Evolutionary conservation across 2,888 invertebrate genomes (phyloP).

Genomic region (Itoplectis maculator): DNA sequence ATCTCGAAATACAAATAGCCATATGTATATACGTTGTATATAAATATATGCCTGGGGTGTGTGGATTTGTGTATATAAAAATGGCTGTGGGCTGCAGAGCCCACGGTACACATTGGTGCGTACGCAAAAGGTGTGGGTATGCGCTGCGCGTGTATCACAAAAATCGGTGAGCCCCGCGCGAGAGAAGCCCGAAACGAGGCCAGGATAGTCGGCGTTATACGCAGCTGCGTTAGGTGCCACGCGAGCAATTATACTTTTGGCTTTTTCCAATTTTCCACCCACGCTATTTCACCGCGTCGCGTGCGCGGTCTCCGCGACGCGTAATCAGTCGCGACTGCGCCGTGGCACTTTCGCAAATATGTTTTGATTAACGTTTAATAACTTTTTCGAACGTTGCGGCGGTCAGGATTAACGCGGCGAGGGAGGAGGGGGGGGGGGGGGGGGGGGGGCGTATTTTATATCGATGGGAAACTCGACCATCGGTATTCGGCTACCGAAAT

Average conservation of each 20-base stretch:
- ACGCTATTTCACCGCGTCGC: constrained; percentile 36
- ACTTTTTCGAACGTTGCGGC: too few species aligned
- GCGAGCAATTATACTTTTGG: constrained; percentile 67
- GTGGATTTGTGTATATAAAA: constrained; percentile 41
- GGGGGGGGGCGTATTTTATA: too few species aligned
- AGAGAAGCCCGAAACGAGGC: constrained; percentile 51
- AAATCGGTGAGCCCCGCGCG: background rate
- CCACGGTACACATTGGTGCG: constrained; percentile 17
- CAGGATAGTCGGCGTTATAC: constrained; percentile 42
- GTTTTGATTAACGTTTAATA: too few species aligned
- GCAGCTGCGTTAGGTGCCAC: constrained; percentile 67
- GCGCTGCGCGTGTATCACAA: background rate
- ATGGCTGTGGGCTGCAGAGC: constrained; percentile 31
- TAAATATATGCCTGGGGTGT: constrained; percentile 13
- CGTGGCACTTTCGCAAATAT: constrained; percentile 46
- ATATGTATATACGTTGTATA: too few species aligned
- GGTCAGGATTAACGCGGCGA: too few species aligned
- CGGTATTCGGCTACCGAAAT: too few species aligned
- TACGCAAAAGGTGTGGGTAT: constrained; percentile 1
- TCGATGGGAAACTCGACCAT: too few species aligned
- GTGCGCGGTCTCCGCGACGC: constrained; percentile 59
- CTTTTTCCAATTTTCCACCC: constrained; percentile 56
- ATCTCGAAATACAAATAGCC: constrained; percentile 23
- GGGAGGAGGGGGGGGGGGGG: too few species aligned
- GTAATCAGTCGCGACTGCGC: constrained; percentile 45